A percentile compares a stretch with the other conserved stretches of the same genome.
These are phyloP conservation scores for Diarsia rubi DNA, from an alignment of 2,888 invertebrate genomes.

Conservation along the genomic window DNA sequence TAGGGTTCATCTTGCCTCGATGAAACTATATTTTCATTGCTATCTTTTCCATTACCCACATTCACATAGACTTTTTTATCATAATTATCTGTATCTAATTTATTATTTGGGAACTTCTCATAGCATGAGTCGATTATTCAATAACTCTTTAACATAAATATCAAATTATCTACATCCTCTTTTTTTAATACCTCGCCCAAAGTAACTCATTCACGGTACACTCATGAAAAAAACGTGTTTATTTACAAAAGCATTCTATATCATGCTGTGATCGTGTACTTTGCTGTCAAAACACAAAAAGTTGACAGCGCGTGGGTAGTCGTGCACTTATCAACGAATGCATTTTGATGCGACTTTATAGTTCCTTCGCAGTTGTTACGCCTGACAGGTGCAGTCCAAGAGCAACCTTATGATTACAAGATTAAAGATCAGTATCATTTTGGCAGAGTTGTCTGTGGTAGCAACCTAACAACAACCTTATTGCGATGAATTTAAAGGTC, in stretches of 20 bases:
- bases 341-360: constrained; percentile 49
- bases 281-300: constrained; percentile 66
- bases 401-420: not conserved
- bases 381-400: not conserved
- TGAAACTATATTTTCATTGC: not conserved
- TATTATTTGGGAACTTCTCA: not conserved
- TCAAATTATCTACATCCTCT: not conserved
- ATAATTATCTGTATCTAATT: not conserved
- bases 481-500: not conserved
- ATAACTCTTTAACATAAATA: constrained; percentile 5
- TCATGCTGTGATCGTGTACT: constrained; percentile 52
- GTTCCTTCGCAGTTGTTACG: not conserved
- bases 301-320: constrained; percentile 68
- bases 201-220: constrained; percentile 35
- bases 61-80: not conserved
- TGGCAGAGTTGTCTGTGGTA: not conserved
- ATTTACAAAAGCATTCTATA: constrained; percentile 61
- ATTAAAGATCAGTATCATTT: not conserved
- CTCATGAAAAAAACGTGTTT: constrained; percentile 44
- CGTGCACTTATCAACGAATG: constrained; percentile 63
- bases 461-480: not conserved
- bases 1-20: not conserved
- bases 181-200: constrained; percentile 2
- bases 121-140: constrained; percentile 1
- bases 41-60: not conserved